Percentiles rank a stretch among this genome's conserved stretches.
phyloP scores from a whole-genome alignment of 2,113 vertebrate species.

The Lepus europaeus region DNA sequence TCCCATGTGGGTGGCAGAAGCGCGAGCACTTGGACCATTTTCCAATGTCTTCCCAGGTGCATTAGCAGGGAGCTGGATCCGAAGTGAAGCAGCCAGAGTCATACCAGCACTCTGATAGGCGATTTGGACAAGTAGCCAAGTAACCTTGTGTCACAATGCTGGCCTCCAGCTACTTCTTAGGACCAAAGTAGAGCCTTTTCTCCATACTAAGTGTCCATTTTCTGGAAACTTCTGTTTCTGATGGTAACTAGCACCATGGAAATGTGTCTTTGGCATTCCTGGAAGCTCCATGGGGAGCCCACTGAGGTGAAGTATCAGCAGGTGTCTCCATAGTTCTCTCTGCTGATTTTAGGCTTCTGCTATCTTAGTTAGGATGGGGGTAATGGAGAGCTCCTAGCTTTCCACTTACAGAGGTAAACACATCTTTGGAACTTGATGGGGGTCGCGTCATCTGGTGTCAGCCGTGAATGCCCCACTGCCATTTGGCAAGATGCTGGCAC shows the following conservation, averaged over 20 bases:
- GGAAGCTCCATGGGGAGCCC: not conserved
- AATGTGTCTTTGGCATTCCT: not conserved
- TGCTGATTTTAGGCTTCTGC: not conserved
- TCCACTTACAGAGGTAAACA: not conserved
- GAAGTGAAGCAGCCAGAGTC: too few relatives aligned
- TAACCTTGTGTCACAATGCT: too few relatives aligned
- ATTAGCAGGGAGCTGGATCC: too few relatives aligned
- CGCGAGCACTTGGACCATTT: too few relatives aligned
- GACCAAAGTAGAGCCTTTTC: not conserved
- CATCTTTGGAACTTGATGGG: not conserved
- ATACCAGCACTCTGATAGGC: too few relatives aligned
- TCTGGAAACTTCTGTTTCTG: slow-evolving; percentile 12
- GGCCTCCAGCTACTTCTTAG: not conserved
- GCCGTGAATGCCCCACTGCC: not conserved
- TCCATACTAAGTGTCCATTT: not conserved
- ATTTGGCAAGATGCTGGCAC: not conserved
- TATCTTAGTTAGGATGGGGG: not conserved
- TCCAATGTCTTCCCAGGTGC: too few relatives aligned
- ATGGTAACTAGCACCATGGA: not conserved
- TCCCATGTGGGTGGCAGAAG: too few relatives aligned
- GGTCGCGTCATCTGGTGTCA: not conserved
- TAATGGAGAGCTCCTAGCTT: not conserved
- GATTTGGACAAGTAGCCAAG: too few relatives aligned
- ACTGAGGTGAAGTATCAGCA: not conserved
- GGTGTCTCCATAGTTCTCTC: not conserved